Evolutionary conservation across 2,113 vertebrate genomes (phyloP), one percentile per base, ranked within the genome.

Genomic region (Oryzias curvinotus): DNA sequence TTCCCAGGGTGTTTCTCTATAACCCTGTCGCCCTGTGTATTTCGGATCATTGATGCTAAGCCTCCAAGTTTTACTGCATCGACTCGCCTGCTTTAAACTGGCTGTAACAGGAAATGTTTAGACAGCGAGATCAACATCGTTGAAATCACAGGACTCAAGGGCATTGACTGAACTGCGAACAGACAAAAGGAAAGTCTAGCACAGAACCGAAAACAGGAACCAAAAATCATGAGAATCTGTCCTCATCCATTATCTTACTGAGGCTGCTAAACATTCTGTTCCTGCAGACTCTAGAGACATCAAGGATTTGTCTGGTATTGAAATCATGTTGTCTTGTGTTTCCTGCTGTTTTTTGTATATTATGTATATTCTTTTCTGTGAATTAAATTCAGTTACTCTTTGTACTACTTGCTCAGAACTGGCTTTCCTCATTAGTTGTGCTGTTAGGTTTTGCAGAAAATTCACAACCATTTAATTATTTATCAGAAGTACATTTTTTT

Each of bases 31-130:
- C 45, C 62, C 54, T 57, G 2, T 25, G 17, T 52, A 19, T 46
- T 19, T 19, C 36, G 57, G 77, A 21, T 47, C 48, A 46, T 15
- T 23, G 21, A 62, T 5, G 46, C 44, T 69, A 55, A 25, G 66
- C 68, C 14, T 64, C 59, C 81, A 70, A 81, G 61, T 79, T 86
- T 86, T 74, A 73, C 75, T 65, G 61, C 69, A 71, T 73, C 73
- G 64, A 81, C 70, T 58, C 48, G 82, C 66, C 89, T 89, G 85
- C 57, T 73, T 65, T 78, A 87, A 82, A 75, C 69, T 73, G 2
- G 25, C 45, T 25, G 65, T 81, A 78, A 83, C 80, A 87, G 78
- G 80, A 90, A 88, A 86, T 90, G 85, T 91, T 90, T 87, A 85
- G 81, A 88, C 76, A 91, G 78, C 80, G 77, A 76, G 71, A 78